Evolutionary conservation across 1,140 invertebrate genomes (phyloP), one percentile per base, ranked within the genome.

Genomic region (Frieseomelitta varia): DNA sequence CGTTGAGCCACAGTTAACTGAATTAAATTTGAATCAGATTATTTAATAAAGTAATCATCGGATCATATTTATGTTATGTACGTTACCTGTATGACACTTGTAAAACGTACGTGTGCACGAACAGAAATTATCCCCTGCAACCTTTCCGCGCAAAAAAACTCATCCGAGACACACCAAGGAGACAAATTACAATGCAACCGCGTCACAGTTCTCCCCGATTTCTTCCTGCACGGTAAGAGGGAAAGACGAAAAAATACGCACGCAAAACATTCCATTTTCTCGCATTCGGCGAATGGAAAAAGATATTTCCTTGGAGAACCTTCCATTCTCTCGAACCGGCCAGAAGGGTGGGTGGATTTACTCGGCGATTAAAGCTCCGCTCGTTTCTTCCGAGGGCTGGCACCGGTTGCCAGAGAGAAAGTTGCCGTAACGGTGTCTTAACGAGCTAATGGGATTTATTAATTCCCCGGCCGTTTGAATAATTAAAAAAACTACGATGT

Each of bases 401-500:
- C 39, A 47, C 39, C 39, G 39, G 39, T 47, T 21, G 10, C 14
- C 1, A 27, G 47, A 24, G 67, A 24, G 76, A 67, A 78, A 19
- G 39, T 65, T 63, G 12, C 15, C 4, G 76, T 15, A 51, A 78
- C 61, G 61, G 21, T 67, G 61, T 39, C 27, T 67, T 78, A 78
- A 67, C 76, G 61, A 67, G 47, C 76, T 47, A 78, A 78, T 67
- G 61, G 61, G 27, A 78, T 63, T 47, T 27, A 51, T 63, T 67
- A 51, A 78, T 78, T 53, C 76, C 27, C 11, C 27, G 47, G 76
- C 47, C 27, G 39, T 67, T 78, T 78, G 76, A 67, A 78, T 78
- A 78, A 78, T 78, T 78, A 51, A 78, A 78, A n/a, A 78, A 78
- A 24, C 27, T 19, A 21, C 27, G 61, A 67, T 30, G 76, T 51